phyloP scores from a whole-genome alignment of 2,888 invertebrate species.

The Gnatocerus cornutus region DNA sequence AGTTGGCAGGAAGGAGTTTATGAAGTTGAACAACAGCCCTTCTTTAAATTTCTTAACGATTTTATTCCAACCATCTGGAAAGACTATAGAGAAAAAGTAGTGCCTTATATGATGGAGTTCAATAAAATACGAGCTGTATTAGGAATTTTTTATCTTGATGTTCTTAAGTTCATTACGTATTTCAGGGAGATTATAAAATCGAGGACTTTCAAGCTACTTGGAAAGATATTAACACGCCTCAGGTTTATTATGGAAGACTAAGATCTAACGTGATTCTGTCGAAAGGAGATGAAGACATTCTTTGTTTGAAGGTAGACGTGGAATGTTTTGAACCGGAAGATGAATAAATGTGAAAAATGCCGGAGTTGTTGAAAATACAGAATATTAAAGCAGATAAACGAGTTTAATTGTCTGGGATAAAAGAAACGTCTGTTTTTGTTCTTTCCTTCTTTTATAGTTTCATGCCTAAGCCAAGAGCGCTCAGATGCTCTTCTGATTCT shows the following conservation, averaged over 20 bases:
- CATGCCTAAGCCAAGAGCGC: too few species aligned
- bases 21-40: neutral
- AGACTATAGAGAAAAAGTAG: neutral
- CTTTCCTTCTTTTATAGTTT: too few species aligned
- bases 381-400: too few species aligned
- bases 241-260: neutral
- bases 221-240: neutral
- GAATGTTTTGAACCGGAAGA: too few species aligned
- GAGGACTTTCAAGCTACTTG: neutral
- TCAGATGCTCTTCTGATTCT: too few species aligned
- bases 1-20: neutral
- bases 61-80: conserved; percentile 1
- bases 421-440: too few species aligned
- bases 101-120: neutral
- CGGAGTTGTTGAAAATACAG: too few species aligned
- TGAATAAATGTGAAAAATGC: too few species aligned
- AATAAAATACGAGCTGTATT: neutral
- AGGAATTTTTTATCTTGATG: neutral
- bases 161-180: too few species aligned
- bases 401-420: too few species aligned
- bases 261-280: neutral
- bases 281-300: neutral
- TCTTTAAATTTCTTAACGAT: neutral
- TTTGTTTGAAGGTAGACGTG: neutral
- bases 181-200: neutral